Conservation (phyloP, 1,140 invertebrate species). For the Pomphorhynchus laevis region DNA sequence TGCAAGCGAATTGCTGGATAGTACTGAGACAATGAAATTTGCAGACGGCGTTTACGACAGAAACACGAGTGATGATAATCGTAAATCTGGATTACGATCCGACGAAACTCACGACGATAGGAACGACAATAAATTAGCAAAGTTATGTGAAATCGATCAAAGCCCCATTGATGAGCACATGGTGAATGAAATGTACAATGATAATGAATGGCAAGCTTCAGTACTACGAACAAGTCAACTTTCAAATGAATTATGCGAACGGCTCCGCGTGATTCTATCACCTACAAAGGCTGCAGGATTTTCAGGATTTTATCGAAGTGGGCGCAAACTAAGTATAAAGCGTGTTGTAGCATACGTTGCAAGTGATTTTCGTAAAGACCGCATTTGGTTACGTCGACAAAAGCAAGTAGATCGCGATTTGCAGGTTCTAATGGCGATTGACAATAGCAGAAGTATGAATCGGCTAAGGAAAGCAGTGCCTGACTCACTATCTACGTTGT, state of each 20-base stretch:
- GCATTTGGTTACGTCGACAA: constrained; percentile 78
- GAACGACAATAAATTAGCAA: not conserved
- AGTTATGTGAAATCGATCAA: not conserved
- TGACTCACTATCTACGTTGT: constrained; percentile 5
- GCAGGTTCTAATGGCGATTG: constrained; percentile 71
- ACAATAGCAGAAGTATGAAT: constrained; percentile 46
- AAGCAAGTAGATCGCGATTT: constrained; percentile 78
- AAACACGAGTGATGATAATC: no score
- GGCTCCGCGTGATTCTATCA: constrained; percentile 58
- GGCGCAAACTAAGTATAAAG: constrained; percentile 81
- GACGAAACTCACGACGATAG: not conserved
- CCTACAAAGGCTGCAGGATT: constrained; percentile 50
- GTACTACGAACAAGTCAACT: constrained; percentile 28
- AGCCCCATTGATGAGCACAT: no score
- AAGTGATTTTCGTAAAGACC: constrained; percentile 85
- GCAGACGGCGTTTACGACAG: no score
- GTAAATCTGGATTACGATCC: not conserved
- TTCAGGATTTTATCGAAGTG: constrained; percentile 67
- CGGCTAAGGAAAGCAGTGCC: constrained; percentile 5
- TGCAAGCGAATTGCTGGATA: no score
- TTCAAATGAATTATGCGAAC: constrained; percentile 58
- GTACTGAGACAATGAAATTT: no score
- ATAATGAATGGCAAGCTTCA: constrained; percentile 22
- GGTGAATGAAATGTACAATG: no score
- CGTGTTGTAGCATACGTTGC: constrained; percentile 85